Base-by-base conservation (phyloP, 30 jellyfish, hydroid and myxozoan species). In the Clytia hemisphaerica region DNA sequence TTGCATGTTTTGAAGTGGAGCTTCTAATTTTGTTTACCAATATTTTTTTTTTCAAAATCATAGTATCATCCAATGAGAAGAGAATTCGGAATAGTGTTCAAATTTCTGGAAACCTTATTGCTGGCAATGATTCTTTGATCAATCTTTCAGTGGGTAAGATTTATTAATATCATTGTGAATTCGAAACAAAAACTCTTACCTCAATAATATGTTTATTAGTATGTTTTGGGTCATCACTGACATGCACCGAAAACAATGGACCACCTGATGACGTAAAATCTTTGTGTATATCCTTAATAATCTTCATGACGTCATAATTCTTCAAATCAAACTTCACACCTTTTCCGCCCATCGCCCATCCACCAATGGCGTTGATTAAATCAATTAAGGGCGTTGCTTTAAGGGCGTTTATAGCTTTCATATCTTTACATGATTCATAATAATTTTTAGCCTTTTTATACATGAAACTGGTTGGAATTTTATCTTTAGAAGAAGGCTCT, bases 221-320 rank as follows among this genome's bases (percentile, higher is more conserved):
- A 69, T 89, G 98, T 12, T 73, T 88, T 0, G 98, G 98, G 50
- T 89, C 98, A 77, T 89, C 98, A 36, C 94, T 77, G 22, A 89
- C 98, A 62, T 89, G 98, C 24, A 89, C 72, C 15, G 98, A 89
- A 46, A 89, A 77, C 37, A 89, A 77, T 26, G 98, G 98, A 15
- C 98, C 98, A 2, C 98, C 98, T 10, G 98, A 79, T 12, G 94
- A 78, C 10, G 98, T 89, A 34, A 89, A 89, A 54, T 89, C 94
- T 21, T 76, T 83, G 31, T 89, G 98, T 22, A 89, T 80, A 6
- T 64, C 50, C 30, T 80, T 51, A 0, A 89, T 67, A 14, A 77
- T 71, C 24, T 69, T 83, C 16, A 45, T 47, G 64, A 89, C 25
- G 32, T 89, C 83, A 94, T 95, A 89, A 16, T 62, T 19, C 15